Evolutionary conservation across 2,113 vertebrate genomes (phyloP).

Genomic region (Trachemys scripta): DNA sequence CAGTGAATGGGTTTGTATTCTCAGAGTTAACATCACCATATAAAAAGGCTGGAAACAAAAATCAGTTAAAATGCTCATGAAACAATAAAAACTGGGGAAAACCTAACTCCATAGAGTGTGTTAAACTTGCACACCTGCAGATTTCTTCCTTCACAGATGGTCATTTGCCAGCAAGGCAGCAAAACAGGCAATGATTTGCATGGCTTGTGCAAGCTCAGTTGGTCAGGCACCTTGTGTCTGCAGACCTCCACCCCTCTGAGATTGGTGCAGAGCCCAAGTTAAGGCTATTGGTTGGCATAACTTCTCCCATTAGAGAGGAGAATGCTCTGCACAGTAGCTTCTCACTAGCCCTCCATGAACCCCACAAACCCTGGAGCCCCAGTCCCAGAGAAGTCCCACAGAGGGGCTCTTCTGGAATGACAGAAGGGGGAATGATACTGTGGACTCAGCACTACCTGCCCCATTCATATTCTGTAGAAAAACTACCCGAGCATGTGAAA

Average conservation of each 20-base stretch:
- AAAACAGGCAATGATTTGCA: rapidly evolving
- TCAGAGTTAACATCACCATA: not conserved
- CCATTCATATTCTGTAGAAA: not conserved
- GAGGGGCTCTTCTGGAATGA: not conserved
- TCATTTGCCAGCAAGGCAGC: not conserved
- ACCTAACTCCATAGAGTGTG: not conserved
- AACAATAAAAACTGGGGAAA: not conserved
- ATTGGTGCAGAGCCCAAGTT: not conserved
- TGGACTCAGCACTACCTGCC: not conserved
- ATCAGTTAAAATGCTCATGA: conserved; percentile 48
- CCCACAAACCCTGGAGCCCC: not conserved
- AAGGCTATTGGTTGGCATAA: not conserved
- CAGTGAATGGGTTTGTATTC: not conserved
- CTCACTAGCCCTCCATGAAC: not conserved
- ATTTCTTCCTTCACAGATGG: rapidly evolving
- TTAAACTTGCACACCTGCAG: not conserved
- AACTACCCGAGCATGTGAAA: not conserved
- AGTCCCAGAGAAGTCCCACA: not conserved
- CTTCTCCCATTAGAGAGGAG: not conserved
- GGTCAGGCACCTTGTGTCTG: not conserved
- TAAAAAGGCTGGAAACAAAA: conserved; percentile 52
- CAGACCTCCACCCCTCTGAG: not conserved
- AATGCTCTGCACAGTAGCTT: not conserved
- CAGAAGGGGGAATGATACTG: not conserved
- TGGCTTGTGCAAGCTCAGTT: not conserved